phyloP scores from a whole-genome alignment of 2,888 invertebrate genomes.

The Stictocephala bisonia region DNA sequence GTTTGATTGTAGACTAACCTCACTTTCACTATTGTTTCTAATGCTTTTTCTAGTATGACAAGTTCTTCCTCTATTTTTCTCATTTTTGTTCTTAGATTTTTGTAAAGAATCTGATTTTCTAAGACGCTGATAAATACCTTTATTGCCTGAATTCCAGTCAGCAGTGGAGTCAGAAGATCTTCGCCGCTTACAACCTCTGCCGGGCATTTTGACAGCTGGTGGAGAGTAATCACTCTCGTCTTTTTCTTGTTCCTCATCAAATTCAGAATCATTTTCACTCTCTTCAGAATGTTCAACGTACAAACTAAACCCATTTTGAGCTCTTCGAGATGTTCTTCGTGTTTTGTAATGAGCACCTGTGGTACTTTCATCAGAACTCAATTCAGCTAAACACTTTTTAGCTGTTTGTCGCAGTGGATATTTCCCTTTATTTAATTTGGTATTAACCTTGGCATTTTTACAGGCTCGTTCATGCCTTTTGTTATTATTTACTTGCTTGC shows the following conservation, averaged over 20 bases:
- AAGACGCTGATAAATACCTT: not conserved
- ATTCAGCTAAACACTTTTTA: constrained; percentile 20
- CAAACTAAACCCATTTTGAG: not conserved
- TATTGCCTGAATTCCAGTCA: not conserved
- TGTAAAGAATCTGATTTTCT: constrained; percentile 25
- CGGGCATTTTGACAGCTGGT: not conserved
- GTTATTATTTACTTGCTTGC: constrained; percentile 36
- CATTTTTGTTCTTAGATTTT: not conserved
- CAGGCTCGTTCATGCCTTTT: constrained; percentile 36
- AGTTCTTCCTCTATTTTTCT: not conserved
- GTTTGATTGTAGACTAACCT: constrained; percentile 50
- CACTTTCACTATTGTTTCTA: constrained; percentile 38
- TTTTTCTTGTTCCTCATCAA: constrained; percentile 48
- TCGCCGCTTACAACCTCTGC: constrained; percentile 8
- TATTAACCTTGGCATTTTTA: constrained; percentile 37
- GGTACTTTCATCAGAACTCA: constrained; percentile 12
- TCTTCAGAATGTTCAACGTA: constrained; percentile 16
- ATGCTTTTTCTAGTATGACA: constrained; percentile 3
- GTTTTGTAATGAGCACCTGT: not conserved
- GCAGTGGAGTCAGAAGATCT: constrained; percentile 29
- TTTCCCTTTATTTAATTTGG: constrained; percentile 46
- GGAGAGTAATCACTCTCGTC: constrained; percentile 2
- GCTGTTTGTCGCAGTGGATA: constrained; percentile 17
- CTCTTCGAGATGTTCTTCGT: constrained; percentile 12
- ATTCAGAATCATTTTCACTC: constrained; percentile 21